These are phyloP conservation scores for Polyommatus iphigenia DNA, from an alignment of 2,888 invertebrate species.

Conservation along the genomic window DNA sequence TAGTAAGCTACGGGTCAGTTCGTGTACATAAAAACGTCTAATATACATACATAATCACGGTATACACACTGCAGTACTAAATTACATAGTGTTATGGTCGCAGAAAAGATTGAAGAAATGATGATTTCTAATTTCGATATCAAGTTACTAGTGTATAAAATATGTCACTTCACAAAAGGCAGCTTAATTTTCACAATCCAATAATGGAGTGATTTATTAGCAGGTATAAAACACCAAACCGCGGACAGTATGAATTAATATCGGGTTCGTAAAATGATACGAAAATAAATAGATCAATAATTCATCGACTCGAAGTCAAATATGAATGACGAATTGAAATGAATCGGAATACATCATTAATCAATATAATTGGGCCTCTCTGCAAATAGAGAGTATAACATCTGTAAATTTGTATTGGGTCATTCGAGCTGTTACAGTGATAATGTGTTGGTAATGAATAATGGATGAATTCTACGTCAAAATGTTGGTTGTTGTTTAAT, in stretches of 20 bases:
- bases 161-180: not conserved
- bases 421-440: conserved; percentile 18
- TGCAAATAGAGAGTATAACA: conserved; percentile 33
- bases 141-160: not conserved
- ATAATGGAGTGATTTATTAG: not conserved
- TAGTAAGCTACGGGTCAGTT: conserved; percentile 1
- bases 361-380: conserved; percentile 40
- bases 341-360: conserved; percentile 40
- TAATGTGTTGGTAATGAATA: conserved; percentile 28
- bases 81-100: no score
- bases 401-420: conserved; percentile 30
- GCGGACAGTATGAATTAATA: conserved; percentile 15
- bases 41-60: not conserved
- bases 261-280: conserved; percentile 14
- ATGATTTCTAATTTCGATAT: no score
- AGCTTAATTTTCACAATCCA: not conserved
- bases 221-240: not conserved
- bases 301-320: conserved; percentile 23
- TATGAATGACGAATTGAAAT: conserved; percentile 30
- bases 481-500: conserved; percentile 20
- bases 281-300: conserved; percentile 28
- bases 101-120: no score
- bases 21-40: conserved; percentile 20
- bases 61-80: no score
- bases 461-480: conserved; percentile 18